A percentile compares a stretch with the other conserved stretches of the same genome.
phyloP scores from a whole-genome alignment of 2,113 vertebrate species.

The Noctilio leporinus region DNA sequence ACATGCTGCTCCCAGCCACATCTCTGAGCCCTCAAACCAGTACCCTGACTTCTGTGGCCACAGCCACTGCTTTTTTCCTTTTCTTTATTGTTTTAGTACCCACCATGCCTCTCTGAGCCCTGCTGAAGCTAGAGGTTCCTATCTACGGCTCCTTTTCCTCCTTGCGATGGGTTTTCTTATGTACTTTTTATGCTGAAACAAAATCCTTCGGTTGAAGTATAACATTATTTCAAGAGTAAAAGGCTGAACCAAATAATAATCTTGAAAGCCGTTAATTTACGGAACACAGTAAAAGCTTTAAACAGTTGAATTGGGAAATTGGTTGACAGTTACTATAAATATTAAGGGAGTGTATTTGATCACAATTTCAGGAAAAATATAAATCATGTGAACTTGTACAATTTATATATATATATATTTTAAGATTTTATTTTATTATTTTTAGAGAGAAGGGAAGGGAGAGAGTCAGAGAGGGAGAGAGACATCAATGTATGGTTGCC shows the following conservation, averaged over 20 bases:
- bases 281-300: not conserved
- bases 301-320: not conserved
- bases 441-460: too few relatives aligned
- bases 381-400: not conserved
- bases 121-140: not conserved
- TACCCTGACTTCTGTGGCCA: accelerated
- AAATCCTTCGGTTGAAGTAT: not conserved
- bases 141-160: not conserved
- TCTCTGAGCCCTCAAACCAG: too few relatives aligned
- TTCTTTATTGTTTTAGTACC: not conserved
- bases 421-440: too few relatives aligned
- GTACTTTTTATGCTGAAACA: not conserved
- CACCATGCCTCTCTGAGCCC: not conserved
- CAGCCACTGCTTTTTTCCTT: not conserved
- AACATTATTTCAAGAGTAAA: not conserved
- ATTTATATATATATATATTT: too few relatives aligned
- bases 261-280: not conserved
- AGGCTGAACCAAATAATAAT: not conserved
- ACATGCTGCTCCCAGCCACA: not conserved
- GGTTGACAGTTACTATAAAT: not conserved
- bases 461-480: too few relatives aligned
- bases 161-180: not conserved
- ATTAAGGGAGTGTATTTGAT: not conserved
- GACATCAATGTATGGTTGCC: too few relatives aligned
- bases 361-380: not conserved